phyloP scores from a whole-genome alignment of 1,140 invertebrate species.

The Achatina immaculata region DNA sequence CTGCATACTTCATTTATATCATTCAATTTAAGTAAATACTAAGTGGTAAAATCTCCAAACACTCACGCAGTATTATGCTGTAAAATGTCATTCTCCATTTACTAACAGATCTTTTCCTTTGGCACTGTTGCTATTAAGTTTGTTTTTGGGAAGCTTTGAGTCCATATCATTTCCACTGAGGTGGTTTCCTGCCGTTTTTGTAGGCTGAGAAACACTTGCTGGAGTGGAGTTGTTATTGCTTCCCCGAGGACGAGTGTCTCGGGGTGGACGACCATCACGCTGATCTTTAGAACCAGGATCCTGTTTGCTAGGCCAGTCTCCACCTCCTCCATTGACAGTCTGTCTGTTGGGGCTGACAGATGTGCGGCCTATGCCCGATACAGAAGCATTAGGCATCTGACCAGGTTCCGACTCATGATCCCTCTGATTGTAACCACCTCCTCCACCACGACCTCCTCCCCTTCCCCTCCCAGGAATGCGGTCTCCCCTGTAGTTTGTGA shows the following conservation, averaged over 20 bases:
- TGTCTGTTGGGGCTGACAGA: slow-evolving; percentile 29
- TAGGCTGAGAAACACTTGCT: not conserved
- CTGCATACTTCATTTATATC: not conserved
- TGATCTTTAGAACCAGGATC: slow-evolving; percentile 27
- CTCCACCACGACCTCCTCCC: slow-evolving; percentile 3
- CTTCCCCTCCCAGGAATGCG: slow-evolving; percentile 23
- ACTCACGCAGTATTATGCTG: not conserved
- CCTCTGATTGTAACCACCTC: slow-evolving; percentile 12
- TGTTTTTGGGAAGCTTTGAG: slow-evolving; percentile 50
- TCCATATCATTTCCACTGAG: slow-evolving; percentile 60
- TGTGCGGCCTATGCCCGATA: slow-evolving; percentile 15
- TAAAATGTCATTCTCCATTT: slow-evolving; percentile 51
- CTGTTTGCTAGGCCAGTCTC: slow-evolving; percentile 39
- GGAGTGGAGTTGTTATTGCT: slow-evolving; percentile 45
- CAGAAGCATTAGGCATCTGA: slow-evolving; percentile 17
- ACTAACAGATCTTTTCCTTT: slow-evolving; percentile 58
- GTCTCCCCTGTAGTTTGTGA: slow-evolving; percentile 58
- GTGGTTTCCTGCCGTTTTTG: slow-evolving; percentile 38
- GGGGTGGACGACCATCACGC: slow-evolving; percentile 6
- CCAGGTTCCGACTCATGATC: slow-evolving; percentile 1
- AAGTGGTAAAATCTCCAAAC: too few relatives aligned
- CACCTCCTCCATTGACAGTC: slow-evolving; percentile 36
- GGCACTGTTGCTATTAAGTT: slow-evolving; percentile 43
- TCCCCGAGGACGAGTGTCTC: slow-evolving; percentile 37
- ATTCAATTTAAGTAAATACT: too few relatives aligned